Evolutionary conservation across 1,140 invertebrate genomes (phyloP).

Genomic region (Procambarus clarkii): DNA sequence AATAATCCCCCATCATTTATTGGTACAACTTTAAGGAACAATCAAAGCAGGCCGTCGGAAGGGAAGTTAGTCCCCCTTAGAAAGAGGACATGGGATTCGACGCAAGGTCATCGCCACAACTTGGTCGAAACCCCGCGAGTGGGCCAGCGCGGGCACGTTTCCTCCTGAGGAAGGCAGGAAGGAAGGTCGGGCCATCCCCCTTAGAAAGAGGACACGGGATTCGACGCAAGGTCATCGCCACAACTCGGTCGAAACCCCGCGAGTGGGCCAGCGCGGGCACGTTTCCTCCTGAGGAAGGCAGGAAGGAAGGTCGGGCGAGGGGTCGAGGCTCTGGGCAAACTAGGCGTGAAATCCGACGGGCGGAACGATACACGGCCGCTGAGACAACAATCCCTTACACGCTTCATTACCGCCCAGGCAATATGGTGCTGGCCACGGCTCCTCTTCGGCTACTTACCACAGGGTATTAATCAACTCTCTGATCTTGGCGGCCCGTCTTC

Average conservation of each 20-base stretch:
- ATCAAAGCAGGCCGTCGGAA: background rate
- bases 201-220: background rate
- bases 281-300: background rate
- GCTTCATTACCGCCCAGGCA: constrained; percentile 25
- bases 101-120: no score
- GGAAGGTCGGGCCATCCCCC: background rate
- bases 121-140: no score
- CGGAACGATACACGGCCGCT: constrained; percentile 29
- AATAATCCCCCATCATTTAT: no score
- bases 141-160: background rate
- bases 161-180: background rate
- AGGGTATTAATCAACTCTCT: no score
- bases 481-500: no score
- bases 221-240: no score
- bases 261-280: background rate
- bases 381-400: constrained; percentile 49
- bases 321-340: constrained; percentile 24
- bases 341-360: constrained; percentile 38
- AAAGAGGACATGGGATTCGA: no score
- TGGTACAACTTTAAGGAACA: no score
- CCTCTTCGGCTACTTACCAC: constrained; percentile 19
- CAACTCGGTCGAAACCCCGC: no score
- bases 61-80: background rate
- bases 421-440: constrained; percentile 13
- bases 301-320: background rate